phyloP scores from a whole-genome alignment of 1,140 invertebrate species.

The Homalodisca vitripennis region DNA sequence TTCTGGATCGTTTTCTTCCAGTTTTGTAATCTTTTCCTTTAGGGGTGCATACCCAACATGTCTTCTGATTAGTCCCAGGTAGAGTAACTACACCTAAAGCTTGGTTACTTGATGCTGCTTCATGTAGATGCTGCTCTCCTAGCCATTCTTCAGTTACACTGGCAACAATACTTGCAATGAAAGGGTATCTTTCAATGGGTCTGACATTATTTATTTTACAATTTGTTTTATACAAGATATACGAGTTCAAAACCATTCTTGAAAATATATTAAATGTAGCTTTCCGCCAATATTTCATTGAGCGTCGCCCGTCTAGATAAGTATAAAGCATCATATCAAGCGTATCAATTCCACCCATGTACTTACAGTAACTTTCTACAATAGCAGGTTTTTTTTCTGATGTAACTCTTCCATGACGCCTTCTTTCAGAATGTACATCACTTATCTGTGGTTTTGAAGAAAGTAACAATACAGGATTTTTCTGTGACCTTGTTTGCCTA shows the following conservation, averaged over 20 bases:
- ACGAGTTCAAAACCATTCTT: conserved; percentile 10
- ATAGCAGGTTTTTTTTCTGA: conserved; percentile 11
- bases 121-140: not conserved
- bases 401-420: not conserved
- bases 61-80: too few relatives aligned
- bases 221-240: not conserved
- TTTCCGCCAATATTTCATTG: conserved; percentile 38
- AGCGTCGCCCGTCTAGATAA: conserved; percentile 34
- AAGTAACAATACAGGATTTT: not conserved
- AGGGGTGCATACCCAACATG: too few relatives aligned
- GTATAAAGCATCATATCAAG: conserved; percentile 37
- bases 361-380: conserved; percentile 23
- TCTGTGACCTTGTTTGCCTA: not conserved
- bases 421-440: not conserved
- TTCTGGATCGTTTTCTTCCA: too few relatives aligned
- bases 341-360: conserved; percentile 34
- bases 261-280: conserved; percentile 33
- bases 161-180: too few relatives aligned
- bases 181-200: not conserved
- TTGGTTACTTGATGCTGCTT: not conserved
- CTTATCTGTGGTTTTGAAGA: not conserved
- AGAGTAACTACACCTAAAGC: not conserved
- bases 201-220: not conserved
- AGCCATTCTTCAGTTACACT: too few relatives aligned
- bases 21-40: too few relatives aligned